Percentiles rank a stretch among this genome's conserved stretches.
Evolutionary conservation across 2,797 vertebrate genomes (phyloP).

Genomic region (Eptatretus atami): DNA sequence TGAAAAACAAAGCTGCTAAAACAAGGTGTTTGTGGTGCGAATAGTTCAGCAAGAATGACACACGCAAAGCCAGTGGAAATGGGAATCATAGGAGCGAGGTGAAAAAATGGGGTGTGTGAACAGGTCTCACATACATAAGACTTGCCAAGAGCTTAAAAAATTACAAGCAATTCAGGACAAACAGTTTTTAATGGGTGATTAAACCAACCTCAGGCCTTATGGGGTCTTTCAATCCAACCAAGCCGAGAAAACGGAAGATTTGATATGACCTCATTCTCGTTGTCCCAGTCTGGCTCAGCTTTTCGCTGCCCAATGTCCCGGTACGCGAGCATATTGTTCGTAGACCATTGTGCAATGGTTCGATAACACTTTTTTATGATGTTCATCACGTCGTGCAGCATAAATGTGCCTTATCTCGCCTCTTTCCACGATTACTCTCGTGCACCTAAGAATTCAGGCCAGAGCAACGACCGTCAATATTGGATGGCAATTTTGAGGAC

Average conservation of each 20-base stretch:
- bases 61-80: no score
- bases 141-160: no score
- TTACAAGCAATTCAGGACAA: no score
- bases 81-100: no score
- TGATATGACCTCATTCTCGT: conserved; percentile 33
- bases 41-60: no score
- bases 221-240: conserved; percentile 76
- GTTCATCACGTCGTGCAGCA: conserved; percentile 42
- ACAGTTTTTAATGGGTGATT: no score
- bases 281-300: conserved; percentile 56
- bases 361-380: conserved; percentile 58
- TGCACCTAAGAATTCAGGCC: conserved; percentile 21
- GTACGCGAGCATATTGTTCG: conserved; percentile 52
- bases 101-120: no score
- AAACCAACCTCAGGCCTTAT: conserved; percentile 42
- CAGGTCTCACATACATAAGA: no score
- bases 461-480: not conserved
- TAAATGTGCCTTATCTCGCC: conserved; percentile 27
- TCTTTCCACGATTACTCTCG: conserved; percentile 20
- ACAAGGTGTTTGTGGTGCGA: no score
- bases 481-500: not conserved
- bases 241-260: conserved; percentile 40
- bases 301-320: conserved; percentile 25
- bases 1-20: no score
- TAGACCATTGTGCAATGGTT: conserved; percentile 66